phyloP scores from a whole-genome alignment of 2,888 invertebrate species.

The Nasonovia ribisnigri region DNA sequence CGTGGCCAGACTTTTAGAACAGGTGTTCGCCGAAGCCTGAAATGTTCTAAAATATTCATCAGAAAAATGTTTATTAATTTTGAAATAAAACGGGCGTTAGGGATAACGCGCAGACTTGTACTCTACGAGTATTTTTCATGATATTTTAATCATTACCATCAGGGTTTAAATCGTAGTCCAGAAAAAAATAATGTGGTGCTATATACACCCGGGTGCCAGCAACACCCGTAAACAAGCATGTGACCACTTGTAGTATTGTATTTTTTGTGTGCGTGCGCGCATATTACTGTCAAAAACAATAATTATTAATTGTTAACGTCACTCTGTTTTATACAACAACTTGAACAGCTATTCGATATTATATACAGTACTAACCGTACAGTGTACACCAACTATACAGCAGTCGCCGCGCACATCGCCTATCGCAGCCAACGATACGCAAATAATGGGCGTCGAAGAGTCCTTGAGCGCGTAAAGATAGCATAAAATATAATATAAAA shows the following conservation, averaged over 20 bases:
- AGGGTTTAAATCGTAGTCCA: neutral
- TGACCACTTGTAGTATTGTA: neutral
- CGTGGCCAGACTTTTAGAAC: neutral
- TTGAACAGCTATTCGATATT: neutral
- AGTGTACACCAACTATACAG: neutral
- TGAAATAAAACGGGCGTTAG: neutral
- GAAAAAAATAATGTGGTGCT: neutral
- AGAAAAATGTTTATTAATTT: neutral
- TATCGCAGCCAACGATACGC: neutral
- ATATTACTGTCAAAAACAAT: constrained; percentile 4
- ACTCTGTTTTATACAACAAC: neutral
- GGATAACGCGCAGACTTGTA: neutral
- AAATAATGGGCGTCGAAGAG: constrained; percentile 49
- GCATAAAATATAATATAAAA: neutral
- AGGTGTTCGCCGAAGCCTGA: neutral
- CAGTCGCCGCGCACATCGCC: neutral
- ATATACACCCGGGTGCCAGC: neutral
- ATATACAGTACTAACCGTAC: neutral
- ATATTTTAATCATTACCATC: neutral
- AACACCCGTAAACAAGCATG: neutral
- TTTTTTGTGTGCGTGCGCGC: neutral
- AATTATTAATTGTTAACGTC: neutral
- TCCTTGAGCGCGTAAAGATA: constrained; percentile 54
- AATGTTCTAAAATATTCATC: neutral
- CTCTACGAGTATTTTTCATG: neutral